Base-by-base conservation (phyloP, 2,888 invertebrate genomes). In the Endomychus coccineus region DNA sequence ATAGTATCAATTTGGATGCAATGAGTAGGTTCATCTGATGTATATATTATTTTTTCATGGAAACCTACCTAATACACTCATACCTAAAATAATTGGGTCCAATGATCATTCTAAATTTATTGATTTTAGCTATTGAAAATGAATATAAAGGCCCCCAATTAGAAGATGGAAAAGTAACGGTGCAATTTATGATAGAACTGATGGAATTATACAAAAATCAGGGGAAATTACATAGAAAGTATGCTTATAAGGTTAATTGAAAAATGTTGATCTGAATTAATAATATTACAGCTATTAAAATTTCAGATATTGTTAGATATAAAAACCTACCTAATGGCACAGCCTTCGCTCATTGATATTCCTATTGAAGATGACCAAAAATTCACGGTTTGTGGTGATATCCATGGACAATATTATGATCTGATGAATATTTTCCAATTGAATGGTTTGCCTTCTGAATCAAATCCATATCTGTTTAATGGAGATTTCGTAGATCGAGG, bases 401-500 rank as follows among this genome's bases (percentile, higher is more conserved):
- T 98, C 49, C 98, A 99, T 63, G 98, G 98, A 35, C 98, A 99
- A 69, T 99, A 81, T 73, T 99, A 92, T 63, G 98, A 98, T 70
- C 73, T 99, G 42, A 80, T 96, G 78, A 95, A 98, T 67, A 94
- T 99, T 56, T 98, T 98, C 68, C 76, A 90, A 54, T 74, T 96
- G 46, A 98, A 98, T 62, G 97, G 96, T n/a, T 69, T 90, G 42
- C 98, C 98, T 4, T 92, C 94, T 1, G 79, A 85, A 61, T 79
- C 78, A 16, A 98, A 99, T 71, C 97, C 97, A 34, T 98, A 96
- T 70, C 81, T 98, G 50, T 98, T 98, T 68, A 98, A 98, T 66
- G 97, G 97, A 41, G 98, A 99, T 70, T 98, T 99, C 67, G 98
- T 99, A 11, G 98, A 99, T 68, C 74, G 98, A 68, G 98, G 98